A percentile compares a stretch with the other conserved stretches of the same genome.
Evolutionary conservation across 2,113 vertebrate species (phyloP).

Genomic region (Tachuris rubrigastra): DNA sequence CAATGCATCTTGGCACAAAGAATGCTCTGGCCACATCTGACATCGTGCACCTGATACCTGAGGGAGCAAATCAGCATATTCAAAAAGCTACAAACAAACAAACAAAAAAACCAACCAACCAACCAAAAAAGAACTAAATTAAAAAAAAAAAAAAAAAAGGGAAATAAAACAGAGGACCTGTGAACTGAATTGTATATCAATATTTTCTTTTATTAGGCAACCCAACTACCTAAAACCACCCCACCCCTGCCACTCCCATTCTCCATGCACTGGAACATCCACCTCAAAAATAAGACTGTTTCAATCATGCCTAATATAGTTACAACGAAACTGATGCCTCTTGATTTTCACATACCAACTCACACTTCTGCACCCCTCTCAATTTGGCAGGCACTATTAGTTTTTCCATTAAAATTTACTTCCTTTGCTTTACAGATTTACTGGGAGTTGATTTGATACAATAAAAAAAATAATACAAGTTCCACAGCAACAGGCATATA

Average conservation of each 20-base stretch:
- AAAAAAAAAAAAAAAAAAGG: background rate
- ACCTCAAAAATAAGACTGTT: constrained; percentile 29
- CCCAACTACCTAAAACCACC: background rate
- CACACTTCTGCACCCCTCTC: background rate
- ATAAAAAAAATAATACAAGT: background rate
- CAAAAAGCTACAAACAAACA: too few species aligned
- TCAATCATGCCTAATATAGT: background rate
- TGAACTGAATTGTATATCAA: background rate
- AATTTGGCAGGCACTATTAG: background rate
- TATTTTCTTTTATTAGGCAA: constrained; percentile 37
- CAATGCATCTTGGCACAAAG: background rate
- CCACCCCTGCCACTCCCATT: constrained; percentile 31
- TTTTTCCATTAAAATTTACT: background rate
- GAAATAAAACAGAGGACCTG: background rate
- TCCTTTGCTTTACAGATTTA: background rate
- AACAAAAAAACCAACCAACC: too few species aligned
- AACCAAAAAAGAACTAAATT: too few species aligned
- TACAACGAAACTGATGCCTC: background rate
- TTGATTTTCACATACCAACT: background rate
- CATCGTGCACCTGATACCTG: background rate
- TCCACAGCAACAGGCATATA: background rate
- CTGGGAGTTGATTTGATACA: background rate
- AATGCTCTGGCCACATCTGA: background rate
- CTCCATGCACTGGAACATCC: background rate
- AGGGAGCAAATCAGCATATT: background rate